phyloP scores from a whole-genome alignment of 2,888 invertebrate species.

The Drosophila hamatofila region DNA sequence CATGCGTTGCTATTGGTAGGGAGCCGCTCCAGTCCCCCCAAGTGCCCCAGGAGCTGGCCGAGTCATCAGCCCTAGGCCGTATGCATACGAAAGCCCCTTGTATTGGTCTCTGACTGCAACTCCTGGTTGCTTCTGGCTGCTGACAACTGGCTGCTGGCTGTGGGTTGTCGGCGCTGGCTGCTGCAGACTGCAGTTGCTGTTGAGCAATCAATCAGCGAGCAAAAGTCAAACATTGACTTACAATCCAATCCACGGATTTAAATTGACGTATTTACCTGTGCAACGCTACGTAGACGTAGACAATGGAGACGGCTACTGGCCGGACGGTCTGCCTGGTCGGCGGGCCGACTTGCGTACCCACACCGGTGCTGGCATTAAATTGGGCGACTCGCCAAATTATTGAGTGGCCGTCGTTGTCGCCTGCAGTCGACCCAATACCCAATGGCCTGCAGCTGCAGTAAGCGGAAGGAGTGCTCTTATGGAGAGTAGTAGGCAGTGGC shows the following conservation, averaged over 20 bases:
- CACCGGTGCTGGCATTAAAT: conserved; percentile 67
- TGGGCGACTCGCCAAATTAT: conserved; percentile 80
- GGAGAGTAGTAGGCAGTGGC: neutral
- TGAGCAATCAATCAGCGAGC: conserved; percentile 84
- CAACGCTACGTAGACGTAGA: conserved; percentile 49
- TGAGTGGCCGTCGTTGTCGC: conserved; percentile 66
- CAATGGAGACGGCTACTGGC: conserved; percentile 49
- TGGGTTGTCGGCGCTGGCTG: conserved; percentile 50
- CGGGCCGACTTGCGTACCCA: conserved; percentile 39
- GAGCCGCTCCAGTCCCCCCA: conserved; percentile 2
- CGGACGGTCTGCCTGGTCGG: conserved; percentile 18
- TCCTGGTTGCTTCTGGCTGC: conserved; percentile 26
- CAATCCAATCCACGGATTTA: conserved; percentile 84
- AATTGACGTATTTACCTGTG: conserved; percentile 83
- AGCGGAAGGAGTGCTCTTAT: conserved; percentile 33
- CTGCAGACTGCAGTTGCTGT: conserved; percentile 69
- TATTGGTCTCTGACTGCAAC: conserved; percentile 54
- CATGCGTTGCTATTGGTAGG: conserved; percentile 42
- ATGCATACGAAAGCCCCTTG: conserved; percentile 73
- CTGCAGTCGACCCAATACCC: conserved; percentile 43
- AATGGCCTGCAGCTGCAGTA: conserved; percentile 53
- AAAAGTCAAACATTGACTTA: conserved; percentile 84
- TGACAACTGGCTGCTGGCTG: conserved; percentile 25
- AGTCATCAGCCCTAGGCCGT: conserved; percentile 75
- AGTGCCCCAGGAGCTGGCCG: conserved; percentile 45